These are phyloP conservation scores for Lasioglossum albipes DNA, from an alignment of 1,140 invertebrate species.

Conservation along the genomic window DNA sequence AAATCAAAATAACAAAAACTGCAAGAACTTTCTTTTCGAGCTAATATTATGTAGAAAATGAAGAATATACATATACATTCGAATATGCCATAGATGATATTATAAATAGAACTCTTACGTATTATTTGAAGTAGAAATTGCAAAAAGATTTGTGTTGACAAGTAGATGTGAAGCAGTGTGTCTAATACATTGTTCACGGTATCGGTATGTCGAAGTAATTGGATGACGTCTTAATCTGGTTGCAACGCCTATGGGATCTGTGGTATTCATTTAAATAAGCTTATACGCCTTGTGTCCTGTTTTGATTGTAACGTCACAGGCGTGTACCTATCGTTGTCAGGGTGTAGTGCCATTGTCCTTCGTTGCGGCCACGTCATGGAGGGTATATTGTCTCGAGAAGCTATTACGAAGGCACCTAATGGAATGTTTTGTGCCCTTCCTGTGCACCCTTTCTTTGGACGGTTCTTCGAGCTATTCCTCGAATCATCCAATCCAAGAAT, in stretches of 20 bases:
- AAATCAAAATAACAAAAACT: too few species aligned
- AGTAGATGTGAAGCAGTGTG: too few species aligned
- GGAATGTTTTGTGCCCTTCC: background rate
- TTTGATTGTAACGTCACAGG: background rate
- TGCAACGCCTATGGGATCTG: background rate
- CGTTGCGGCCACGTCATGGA: background rate
- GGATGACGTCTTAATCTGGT: background rate
- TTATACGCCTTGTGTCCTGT: background rate
- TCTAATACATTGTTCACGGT: background rate
- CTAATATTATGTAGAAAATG: too few species aligned
- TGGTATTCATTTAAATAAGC: conserved; percentile 2
- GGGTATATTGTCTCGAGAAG: background rate
- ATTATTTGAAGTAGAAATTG: too few species aligned
- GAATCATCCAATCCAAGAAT: background rate
- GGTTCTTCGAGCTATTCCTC: background rate
- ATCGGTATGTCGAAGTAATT: background rate
- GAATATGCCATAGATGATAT: too few species aligned
- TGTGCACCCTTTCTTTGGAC: background rate
- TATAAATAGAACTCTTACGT: too few species aligned
- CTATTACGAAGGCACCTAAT: background rate
- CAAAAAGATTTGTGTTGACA: too few species aligned
- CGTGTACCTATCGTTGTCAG: background rate
- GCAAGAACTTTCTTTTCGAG: too few species aligned
- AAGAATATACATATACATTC: too few species aligned
- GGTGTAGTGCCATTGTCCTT: conserved; percentile 3